phyloP scores from a whole-genome alignment of 2,888 invertebrate species.

The Drosophila demipolita region DNA sequence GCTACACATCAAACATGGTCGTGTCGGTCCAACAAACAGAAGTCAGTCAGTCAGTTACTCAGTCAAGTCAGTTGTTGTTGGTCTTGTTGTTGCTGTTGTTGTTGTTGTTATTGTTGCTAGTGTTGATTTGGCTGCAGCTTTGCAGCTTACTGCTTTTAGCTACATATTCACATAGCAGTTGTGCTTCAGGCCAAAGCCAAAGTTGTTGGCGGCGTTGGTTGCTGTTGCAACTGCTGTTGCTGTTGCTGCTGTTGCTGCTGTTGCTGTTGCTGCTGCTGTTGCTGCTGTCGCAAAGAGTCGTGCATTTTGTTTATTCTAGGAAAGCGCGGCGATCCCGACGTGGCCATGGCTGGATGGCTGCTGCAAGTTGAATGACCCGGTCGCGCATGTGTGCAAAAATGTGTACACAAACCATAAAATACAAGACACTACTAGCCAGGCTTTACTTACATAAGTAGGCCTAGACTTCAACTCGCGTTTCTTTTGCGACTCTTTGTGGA shows the following conservation, averaged over 20 bases:
- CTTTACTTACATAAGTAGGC: conserved; percentile 79
- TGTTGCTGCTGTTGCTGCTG: conserved; percentile 38
- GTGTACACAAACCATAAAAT: conserved; percentile 83
- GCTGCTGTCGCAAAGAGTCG: conserved; percentile 68
- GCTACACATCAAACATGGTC: conserved; percentile 80
- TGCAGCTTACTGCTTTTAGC: conserved; percentile 28
- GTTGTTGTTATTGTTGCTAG: conserved; percentile 62
- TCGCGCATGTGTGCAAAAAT: conserved; percentile 82
- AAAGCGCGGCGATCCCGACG: conserved; percentile 68
- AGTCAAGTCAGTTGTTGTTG: conserved; percentile 40
- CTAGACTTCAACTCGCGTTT: conserved; percentile 57
- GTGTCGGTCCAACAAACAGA: conserved; percentile 81
- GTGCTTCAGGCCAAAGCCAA: conserved; percentile 50
- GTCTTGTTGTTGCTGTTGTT: neutral
- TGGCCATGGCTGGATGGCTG: conserved; percentile 69
- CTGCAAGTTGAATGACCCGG: conserved; percentile 82
- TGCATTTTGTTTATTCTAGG: conserved; percentile 79
- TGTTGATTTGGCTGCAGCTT: conserved; percentile 66
- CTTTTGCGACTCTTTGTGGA: conserved; percentile 13
- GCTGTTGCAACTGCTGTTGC: conserved; percentile 23
- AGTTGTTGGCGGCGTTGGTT: conserved; percentile 68
- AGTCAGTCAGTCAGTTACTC: conserved; percentile 73
- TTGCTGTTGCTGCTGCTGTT: conserved; percentile 21
- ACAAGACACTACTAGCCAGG: conserved; percentile 75
- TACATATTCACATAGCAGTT: conserved; percentile 42